Evolutionary conservation across 2,113 vertebrate genomes (phyloP), one percentile per base, ranked within the genome.

Genomic region (Grammomys surdaster): DNA sequence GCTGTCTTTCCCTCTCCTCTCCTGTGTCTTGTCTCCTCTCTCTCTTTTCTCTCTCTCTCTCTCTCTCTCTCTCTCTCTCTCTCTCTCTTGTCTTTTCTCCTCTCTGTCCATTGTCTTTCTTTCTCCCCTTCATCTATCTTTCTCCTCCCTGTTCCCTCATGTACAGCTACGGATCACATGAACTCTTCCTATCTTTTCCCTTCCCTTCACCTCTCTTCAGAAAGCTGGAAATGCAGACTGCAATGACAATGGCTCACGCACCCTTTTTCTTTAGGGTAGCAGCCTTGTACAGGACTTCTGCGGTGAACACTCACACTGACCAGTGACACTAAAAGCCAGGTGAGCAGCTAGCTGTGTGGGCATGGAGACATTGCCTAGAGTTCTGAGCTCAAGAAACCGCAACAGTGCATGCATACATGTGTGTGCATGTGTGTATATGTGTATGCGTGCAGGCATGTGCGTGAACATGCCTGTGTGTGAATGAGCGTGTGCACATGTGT

Each of bases 121-220:
- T 63, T 43, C 40, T 10, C n/a, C 28, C 84, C 22, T 24, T n/a
- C 78, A 54, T 56, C 51, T 56, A 9, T 19, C 46, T 67, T 31
- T 26, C 4, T 40, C 16, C 40, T 20, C 28, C 5, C n/a, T n/a
- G n/a, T n/a, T n/a, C n/a, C n/a, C n/a, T n/a, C n/a, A n/a, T n/a
- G n/a, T n/a, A n/a, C 0, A 16, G 31, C 5, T 51, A 6, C 28
- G 3, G 6, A 63, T n/a, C 17, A 14, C 0, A 9, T 7, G 5
- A 40, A 40, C 11, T 6, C 5, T 36, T 24, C 14, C 6, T 13
- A 28, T 43, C 48, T 85, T 76, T 80, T 11, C 31, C 16, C 33
- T 43, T 51, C 16, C 14, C 31, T 46, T 40, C 78, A 31, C 4
- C 78, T 63, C 9, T 69, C 46, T 73, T 22, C 48, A 48, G 70